Conservation (phyloP, 2,113 vertebrate genomes). For the Patagioenas fasciata region DNA sequence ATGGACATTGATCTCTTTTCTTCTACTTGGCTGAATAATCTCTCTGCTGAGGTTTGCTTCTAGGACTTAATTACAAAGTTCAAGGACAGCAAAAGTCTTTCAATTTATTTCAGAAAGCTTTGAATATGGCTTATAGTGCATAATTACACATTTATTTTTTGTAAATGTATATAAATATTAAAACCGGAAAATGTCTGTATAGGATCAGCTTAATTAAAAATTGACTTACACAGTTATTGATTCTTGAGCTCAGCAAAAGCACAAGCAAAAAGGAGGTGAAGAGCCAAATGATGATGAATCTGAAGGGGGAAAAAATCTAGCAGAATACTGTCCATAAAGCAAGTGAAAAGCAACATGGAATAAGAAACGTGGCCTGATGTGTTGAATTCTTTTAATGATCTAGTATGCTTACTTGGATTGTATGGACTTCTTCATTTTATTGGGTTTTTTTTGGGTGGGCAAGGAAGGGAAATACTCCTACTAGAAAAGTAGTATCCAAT, state of each 20-base stretch:
- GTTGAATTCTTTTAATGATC: not conserved
- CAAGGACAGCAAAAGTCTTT: not conserved
- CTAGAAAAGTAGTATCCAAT: not conserved
- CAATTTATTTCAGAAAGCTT: not conserved
- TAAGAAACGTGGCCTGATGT: not conserved
- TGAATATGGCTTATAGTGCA: not conserved
- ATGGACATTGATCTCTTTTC: not conserved
- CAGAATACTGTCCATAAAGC: not conserved
- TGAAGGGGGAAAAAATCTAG: not conserved
- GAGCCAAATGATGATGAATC: not conserved
- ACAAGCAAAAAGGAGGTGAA: not conserved
- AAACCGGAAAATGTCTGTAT: not conserved
- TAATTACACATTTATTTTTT: not conserved
- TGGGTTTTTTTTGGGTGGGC: not conserved
- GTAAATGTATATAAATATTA: not conserved
- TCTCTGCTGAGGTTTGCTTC: not conserved
- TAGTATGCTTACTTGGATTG: not conserved
- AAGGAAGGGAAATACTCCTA: not conserved
- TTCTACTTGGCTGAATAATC: not conserved
- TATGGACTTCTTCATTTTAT: not conserved
- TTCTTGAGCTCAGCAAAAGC: not conserved
- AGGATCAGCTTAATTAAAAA: conserved; percentile 14
- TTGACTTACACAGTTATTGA: not conserved
- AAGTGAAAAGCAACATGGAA: not conserved
- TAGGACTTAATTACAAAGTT: not conserved